Conservation (phyloP, 2,888 invertebrate genomes). For the Pachydiplax longipennis region DNA sequence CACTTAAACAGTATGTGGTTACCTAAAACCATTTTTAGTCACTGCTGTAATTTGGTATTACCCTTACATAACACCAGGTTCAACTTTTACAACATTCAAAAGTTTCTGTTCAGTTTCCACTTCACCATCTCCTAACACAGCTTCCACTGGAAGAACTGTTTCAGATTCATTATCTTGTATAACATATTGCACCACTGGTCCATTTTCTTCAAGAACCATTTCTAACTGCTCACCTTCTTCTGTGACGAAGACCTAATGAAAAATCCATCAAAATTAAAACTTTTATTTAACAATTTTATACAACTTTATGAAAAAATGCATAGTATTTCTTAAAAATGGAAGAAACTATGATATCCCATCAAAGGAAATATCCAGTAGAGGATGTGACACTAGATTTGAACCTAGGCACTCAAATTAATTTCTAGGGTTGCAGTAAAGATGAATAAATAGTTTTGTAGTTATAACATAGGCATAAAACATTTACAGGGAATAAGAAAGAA, state of each 20-base stretch:
- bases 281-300: too few species aligned
- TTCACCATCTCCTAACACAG: conserved; percentile 15
- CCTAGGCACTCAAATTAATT: too few species aligned
- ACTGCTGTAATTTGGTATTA: neutral
- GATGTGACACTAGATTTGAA: too few species aligned
- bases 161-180: conserved; percentile 39
- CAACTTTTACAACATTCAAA: conserved; percentile 7
- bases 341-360: too few species aligned
- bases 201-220: conserved; percentile 39
- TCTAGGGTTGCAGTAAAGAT: too few species aligned
- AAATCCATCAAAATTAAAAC: neutral
- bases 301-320: too few species aligned
- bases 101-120: conserved; percentile 5
- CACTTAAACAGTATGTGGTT: neutral
- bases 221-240: conserved; percentile 36
- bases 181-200: conserved; percentile 43
- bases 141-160: conserved; percentile 38
- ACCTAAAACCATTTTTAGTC: neutral
- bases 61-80: neutral
- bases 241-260: conserved; percentile 30
- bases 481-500: too few species aligned
- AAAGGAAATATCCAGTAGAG: too few species aligned
- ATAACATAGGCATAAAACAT: too few species aligned
- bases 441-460: too few species aligned
- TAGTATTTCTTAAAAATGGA: too few species aligned